Conservation (phyloP, 2,888 invertebrate genomes). For the Cyaniris semiargus region DNA sequence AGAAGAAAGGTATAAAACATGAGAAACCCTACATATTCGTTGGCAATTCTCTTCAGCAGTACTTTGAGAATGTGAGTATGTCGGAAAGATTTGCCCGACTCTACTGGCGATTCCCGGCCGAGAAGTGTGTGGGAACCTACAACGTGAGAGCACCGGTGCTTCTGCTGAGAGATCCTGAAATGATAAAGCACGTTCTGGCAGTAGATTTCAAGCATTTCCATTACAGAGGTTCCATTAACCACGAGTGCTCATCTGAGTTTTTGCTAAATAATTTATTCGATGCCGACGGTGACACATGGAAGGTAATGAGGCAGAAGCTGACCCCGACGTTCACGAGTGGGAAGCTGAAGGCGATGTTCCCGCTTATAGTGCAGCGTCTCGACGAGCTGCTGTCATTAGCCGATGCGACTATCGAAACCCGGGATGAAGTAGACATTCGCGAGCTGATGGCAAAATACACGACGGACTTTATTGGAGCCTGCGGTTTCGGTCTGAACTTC, state of each 20-base stretch:
- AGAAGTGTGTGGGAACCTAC: slow-evolving; percentile 66
- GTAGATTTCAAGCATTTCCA: slow-evolving; percentile 57
- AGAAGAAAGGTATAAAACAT: slow-evolving; percentile 16
- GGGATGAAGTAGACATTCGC: slow-evolving; percentile 39
- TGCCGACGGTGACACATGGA: slow-evolving; percentile 69
- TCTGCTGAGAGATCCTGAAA: slow-evolving; percentile 57
- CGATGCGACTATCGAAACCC: not conserved
- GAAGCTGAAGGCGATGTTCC: slow-evolving; percentile 25
- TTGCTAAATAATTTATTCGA: slow-evolving; percentile 66
- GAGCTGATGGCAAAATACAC: slow-evolving; percentile 55
- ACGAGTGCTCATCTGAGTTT: slow-evolving; percentile 50
- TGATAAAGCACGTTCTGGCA: slow-evolving; percentile 54
- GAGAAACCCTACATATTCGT: not conserved
- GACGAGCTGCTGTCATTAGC: slow-evolving; percentile 1
- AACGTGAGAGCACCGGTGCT: slow-evolving; percentile 58
- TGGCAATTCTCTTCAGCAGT: slow-evolving; percentile 55
- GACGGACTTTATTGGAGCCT: slow-evolving; percentile 56
- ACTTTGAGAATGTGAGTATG: slow-evolving; percentile 58
- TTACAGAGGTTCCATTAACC: slow-evolving; percentile 41
- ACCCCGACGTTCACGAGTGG: slow-evolving; percentile 23
- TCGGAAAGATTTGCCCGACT: slow-evolving; percentile 50
- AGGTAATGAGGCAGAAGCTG: slow-evolving; percentile 55
- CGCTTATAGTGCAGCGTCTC: slow-evolving; percentile 5
- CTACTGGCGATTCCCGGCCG: slow-evolving; percentile 62
- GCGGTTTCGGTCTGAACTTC: slow-evolving; percentile 53